phyloP scores from a whole-genome alignment of 1,140 invertebrate species.

The Papilio machaon region DNA sequence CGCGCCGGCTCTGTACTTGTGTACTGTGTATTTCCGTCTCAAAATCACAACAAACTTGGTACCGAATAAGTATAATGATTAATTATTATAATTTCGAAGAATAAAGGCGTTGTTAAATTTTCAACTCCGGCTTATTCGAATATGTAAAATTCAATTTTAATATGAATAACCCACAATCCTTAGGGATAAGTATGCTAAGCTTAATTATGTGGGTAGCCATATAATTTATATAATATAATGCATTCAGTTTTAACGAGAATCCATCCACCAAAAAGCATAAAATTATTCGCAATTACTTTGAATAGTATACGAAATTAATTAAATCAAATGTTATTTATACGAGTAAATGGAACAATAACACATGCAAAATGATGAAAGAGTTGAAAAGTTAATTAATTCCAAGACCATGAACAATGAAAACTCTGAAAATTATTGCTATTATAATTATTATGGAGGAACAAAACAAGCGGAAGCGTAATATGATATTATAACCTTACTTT shows the following conservation, averaged over 20 bases:
- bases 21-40: too few species aligned
- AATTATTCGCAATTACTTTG: neutral
- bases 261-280: neutral
- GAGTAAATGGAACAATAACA: neutral
- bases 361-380: neutral
- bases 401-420: neutral
- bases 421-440: slow-evolving; percentile 7
- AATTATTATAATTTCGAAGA: too few species aligned
- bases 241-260: slow-evolving; percentile 1
- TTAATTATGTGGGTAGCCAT: too few species aligned
- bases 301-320: neutral
- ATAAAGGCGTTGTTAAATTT: too few species aligned
- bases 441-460: neutral
- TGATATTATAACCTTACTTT: neutral
- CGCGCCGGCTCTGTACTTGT: too few species aligned
- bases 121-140: neutral
- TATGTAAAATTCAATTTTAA: too few species aligned
- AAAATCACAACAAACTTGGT: too few species aligned
- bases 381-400: neutral
- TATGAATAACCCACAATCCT: neutral
- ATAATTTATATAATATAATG: neutral
- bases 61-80: too few species aligned
- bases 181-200: neutral
- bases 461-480: neutral
- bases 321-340: neutral